Evolutionary conservation across 2,797 vertebrate species (phyloP).

Genomic region (Intellagama lesueurii): DNA sequence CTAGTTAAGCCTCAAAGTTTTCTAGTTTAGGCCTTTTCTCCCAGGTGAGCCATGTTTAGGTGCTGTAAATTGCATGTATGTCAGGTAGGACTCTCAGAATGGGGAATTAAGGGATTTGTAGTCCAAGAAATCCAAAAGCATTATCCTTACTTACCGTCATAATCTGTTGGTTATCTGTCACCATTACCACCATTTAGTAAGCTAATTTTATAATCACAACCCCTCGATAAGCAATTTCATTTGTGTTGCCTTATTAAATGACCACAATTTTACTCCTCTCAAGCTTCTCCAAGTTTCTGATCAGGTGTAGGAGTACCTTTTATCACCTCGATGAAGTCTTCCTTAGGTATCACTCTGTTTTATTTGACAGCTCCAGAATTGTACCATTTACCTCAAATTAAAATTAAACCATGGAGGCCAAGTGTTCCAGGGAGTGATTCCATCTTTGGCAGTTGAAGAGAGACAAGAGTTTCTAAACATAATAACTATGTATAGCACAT

Average conservation of each 20-base stretch:
- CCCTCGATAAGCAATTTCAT: neutral
- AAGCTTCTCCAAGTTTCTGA: neutral
- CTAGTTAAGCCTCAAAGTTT: no score
- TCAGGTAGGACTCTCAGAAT: no score
- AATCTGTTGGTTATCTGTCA: no score
- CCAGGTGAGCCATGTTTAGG: no score
- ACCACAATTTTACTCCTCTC: neutral
- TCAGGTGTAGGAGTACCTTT: conserved; percentile 10
- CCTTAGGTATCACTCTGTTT: conserved; percentile 2
- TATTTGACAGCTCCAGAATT: conserved; percentile 5
- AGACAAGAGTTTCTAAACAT: conserved; percentile 34
- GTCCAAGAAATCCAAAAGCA: no score
- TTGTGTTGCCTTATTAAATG: neutral
- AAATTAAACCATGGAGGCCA: conserved; percentile 23
- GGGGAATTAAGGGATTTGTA: no score
- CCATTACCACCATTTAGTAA: neutral
- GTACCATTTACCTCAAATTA: conserved; percentile 8
- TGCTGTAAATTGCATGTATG: no score
- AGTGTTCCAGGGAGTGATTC: conserved; percentile 29
- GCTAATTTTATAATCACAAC: neutral
- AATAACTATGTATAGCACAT: conserved; percentile 62
- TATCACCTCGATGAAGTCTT: conserved; percentile 1
- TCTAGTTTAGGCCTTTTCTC: no score
- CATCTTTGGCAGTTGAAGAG: conserved; percentile 11
- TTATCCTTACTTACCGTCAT: no score